phyloP scores from a whole-genome alignment of 2,888 invertebrate species.

The Elysia crispata region DNA sequence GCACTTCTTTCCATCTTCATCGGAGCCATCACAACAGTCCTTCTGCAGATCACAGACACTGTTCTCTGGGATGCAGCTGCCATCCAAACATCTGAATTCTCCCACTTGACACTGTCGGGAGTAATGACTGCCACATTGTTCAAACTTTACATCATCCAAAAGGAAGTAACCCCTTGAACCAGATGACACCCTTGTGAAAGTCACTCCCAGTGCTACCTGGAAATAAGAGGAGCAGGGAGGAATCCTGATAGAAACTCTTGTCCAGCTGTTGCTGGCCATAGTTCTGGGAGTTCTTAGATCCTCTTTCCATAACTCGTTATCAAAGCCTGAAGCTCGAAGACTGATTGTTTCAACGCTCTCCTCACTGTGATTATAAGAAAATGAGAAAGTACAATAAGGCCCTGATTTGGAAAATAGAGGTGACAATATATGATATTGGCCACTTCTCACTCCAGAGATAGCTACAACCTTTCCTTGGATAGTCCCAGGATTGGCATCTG shows the following conservation, averaged over 20 bases:
- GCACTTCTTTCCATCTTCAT: conserved; percentile 53
- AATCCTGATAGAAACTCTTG: conserved; percentile 57
- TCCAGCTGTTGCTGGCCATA: conserved; percentile 56
- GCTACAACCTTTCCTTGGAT: conserved; percentile 31
- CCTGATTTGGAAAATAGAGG: background rate
- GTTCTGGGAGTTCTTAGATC: no score
- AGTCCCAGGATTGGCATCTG: conserved; percentile 41
- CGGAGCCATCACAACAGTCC: conserved; percentile 50
- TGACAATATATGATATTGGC: background rate
- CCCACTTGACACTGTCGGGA: conserved; percentile 41
- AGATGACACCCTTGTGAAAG: conserved; percentile 45
- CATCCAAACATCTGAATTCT: conserved; percentile 48
- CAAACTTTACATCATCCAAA: conserved; percentile 70
- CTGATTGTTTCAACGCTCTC: conserved; percentile 52
- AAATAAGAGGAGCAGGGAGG: conserved; percentile 67
- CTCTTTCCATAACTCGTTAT: conserved; percentile 54
- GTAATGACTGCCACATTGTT: conserved; percentile 67
- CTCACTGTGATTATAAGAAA: conserved; percentile 60
- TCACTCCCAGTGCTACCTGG: conserved; percentile 59
- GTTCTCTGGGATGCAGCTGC: conserved; percentile 30
- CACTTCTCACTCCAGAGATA: background rate
- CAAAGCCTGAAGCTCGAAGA: conserved; percentile 61
- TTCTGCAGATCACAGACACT: conserved; percentile 37
- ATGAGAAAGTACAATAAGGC: conserved; percentile 62
- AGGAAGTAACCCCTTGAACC: conserved; percentile 55